Evolutionary conservation across 2,797 vertebrate genomes (phyloP), one percentile per base, ranked within the genome.

Genomic region (Diceros bicornis): DNA sequence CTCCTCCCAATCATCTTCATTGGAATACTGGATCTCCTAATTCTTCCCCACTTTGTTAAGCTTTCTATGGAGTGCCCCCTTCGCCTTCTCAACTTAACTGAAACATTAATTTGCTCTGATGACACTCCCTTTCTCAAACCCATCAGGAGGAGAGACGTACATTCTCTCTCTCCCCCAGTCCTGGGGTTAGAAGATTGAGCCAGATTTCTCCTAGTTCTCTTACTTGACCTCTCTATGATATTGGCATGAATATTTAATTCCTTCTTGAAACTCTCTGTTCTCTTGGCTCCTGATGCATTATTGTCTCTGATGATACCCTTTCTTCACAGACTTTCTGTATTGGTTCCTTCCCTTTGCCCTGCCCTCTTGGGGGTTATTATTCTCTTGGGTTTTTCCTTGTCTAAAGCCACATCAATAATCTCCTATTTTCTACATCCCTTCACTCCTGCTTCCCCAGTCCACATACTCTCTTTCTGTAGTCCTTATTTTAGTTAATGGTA

Each of bases 31-130:
- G 12, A 41, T 91, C 27, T 82, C 89, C 68, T 69, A 32, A 25
- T 95, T 57, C 37, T 50, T 68, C 44, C 41, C 57, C 7, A 69
- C 21, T 9, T 41, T 79, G 69, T 72, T 89, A 89, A 89, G 57
- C 55, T 89, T 83, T 90, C 59, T 92, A n/a, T 52, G 79, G 66
- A 32, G 41, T 18, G 16, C 23, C 93, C 44, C 29, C 21, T 79
- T 93, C 82, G 32, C 52, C 27, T 91, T 77, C 52, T 81, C 47
- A 79, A 21, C 47, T 92, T 69, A 68, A 92, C 18, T 14, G 55
- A 90, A 93, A 72, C 55, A 82, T n/a, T 41, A 75, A 29, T 79
- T 95, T 93, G 16, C 29, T 94, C 34, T 69, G 59, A 47, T 61
- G 44, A 84, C 7, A 44, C 18, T 64, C 14, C 41, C 50, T 61